Base-by-base conservation (phyloP, 2,797 vertebrate genomes). In the Enteromius argenteus region DNA sequence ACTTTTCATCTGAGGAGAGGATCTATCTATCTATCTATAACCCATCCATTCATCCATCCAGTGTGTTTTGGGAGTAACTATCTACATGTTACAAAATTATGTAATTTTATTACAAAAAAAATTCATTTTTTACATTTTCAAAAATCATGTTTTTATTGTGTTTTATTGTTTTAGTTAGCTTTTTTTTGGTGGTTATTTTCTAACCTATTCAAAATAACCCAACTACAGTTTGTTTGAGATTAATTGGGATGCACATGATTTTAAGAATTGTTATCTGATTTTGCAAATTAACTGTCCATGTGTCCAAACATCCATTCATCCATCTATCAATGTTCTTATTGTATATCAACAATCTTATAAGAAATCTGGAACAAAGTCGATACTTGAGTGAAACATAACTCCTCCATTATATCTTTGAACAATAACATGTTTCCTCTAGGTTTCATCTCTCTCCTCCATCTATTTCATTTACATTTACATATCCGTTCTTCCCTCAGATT, bases 1-100 rank as follows among this genome's bases (percentile, higher is more conserved):
- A 37, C 58, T 81, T 78, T 64, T 87, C 19, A 62, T 35, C 27
- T 32, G 2, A 82, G 62, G 15, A 27, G 80, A 79, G 32, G 84
- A 86, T 67, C 87, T 86, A 21, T 19, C 15, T 4, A 51, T 23
- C 56, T 3, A 23, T 60, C 56, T 3, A 11, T 42, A 42, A 42
- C 42, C 21, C 21, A 1, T 5, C 67, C 10, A 39, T 69, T 3
- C 21, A 1, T 5, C 67, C 10, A 39, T 69, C 9, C 19, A 53
- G 21, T 9, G 21, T 9, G 27, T 27, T 27, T 56, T 56, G 53
- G 21, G 8, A n/a, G 8, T n/a, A n/a, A n/a, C 53, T n/a, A 10
- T 8, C n/a, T 56, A 56, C 53, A n/a, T 56, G 3, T 56, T n/a
- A n/a, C 8, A 1, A 3, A n/a, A 56, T 56, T 56, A 56, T 56